Percentiles rank a stretch among this genome's conserved stretches.
phyloP scores from a whole-genome alignment of 2,888 invertebrate species.

The Agapostemon virescens region DNA sequence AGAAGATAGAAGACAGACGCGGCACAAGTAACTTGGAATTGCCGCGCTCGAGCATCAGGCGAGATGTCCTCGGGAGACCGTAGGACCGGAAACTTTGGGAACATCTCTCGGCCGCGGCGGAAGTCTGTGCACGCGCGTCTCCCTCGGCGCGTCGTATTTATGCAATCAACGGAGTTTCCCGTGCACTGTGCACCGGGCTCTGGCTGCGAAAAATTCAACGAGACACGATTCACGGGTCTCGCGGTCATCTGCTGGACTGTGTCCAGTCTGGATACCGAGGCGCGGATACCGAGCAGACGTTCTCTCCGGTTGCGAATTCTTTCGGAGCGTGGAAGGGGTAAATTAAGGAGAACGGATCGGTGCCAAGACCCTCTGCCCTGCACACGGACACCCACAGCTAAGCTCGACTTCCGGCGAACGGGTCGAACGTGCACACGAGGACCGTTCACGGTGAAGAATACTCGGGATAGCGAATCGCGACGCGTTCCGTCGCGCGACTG shows the following conservation, averaged over 20 bases:
- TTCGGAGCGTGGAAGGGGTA: not conserved
- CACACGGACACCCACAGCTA: too few species aligned
- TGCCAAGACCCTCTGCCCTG: constrained; percentile 19
- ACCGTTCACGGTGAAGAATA: not conserved
- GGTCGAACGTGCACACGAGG: not conserved
- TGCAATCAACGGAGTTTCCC: constrained; percentile 39
- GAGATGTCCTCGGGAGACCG: constrained; percentile 31
- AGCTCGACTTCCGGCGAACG: not conserved
- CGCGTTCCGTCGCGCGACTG: constrained; percentile 17
- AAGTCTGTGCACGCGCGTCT: constrained; percentile 25
- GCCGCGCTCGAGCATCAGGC: constrained; percentile 23
- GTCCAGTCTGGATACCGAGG: constrained; percentile 24
- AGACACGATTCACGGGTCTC: not conserved
- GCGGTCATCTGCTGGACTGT: constrained; percentile 28
- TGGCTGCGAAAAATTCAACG: constrained; percentile 8
- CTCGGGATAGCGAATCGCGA: constrained; percentile 5
- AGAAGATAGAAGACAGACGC: not conserved
- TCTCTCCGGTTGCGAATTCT: not conserved
- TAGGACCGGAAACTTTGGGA: constrained; percentile 29
- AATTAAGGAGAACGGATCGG: constrained; percentile 1
- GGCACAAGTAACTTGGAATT: constrained; percentile 28
- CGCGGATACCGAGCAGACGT: constrained; percentile 18
- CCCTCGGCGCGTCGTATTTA: constrained; percentile 31
- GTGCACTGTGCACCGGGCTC: not conserved
- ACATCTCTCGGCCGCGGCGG: constrained; percentile 14